Conservation (phyloP, 2,113 vertebrate species). For the Trogon surrucura region DNA sequence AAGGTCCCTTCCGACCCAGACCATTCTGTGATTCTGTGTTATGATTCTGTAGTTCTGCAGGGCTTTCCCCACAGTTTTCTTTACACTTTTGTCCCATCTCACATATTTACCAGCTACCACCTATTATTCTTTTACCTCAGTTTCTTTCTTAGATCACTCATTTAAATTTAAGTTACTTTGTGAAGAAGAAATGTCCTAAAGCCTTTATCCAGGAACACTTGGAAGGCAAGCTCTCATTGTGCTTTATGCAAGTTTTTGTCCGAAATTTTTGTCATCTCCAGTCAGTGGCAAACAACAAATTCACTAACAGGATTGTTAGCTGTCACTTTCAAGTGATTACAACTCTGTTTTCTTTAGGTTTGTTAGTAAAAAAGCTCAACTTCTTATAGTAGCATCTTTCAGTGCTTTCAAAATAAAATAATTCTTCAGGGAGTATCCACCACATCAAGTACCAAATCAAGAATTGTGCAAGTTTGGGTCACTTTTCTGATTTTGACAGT, state of each 20-base stretch:
- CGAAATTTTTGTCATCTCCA: background rate
- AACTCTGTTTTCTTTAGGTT: accelerated
- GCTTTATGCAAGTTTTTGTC: background rate
- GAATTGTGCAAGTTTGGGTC: background rate
- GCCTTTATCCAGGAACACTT: background rate
- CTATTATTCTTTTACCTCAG: background rate
- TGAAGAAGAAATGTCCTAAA: background rate
- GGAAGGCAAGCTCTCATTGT: background rate
- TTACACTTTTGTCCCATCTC: background rate
- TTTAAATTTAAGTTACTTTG: background rate
- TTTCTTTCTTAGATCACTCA: background rate
- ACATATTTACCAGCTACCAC: background rate
- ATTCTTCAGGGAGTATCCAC: background rate
- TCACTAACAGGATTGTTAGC: background rate
- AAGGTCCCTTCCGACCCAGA: no score
- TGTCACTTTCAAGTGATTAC: background rate
- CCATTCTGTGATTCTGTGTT: background rate
- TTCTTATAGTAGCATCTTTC: background rate
- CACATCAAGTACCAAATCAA: accelerated
- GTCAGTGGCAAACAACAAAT: background rate
- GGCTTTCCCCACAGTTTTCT: accelerated
- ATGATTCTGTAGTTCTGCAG: background rate
- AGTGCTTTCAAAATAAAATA: background rate
- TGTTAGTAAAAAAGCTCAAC: background rate
- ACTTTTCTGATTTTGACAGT: background rate